phyloP scores from a whole-genome alignment of 1,140 invertebrate species.

The Aphaenogaster floridana region DNA sequence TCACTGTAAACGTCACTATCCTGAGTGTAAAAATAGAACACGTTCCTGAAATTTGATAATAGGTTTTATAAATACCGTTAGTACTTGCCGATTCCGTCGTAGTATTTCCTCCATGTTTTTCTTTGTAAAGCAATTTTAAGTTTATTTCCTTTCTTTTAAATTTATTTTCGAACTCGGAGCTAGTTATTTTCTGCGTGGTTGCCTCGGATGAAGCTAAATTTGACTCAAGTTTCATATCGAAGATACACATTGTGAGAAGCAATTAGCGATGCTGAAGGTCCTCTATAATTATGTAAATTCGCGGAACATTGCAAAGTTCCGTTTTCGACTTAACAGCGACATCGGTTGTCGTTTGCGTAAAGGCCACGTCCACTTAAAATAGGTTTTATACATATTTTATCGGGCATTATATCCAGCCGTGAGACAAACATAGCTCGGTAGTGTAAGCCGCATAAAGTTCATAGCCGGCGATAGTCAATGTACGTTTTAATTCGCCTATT shows the following conservation, averaged over 20 bases:
- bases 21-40: not conserved
- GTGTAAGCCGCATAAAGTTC: not conserved
- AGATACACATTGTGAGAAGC: slow-evolving; percentile 1
- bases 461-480: slow-evolving; percentile 13
- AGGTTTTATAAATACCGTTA: not conserved
- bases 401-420: slow-evolving; percentile 64
- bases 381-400: slow-evolving; percentile 71
- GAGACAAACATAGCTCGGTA: slow-evolving; percentile 36
- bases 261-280: not conserved
- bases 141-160: not conserved
- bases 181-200: not conserved
- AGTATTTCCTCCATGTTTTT: slow-evolving; percentile 5
- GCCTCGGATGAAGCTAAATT: not conserved
- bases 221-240: not conserved
- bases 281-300: slow-evolving; percentile 7
- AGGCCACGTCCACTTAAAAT: slow-evolving; percentile 70
- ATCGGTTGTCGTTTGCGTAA: not conserved
- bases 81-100: not conserved
- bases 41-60: not conserved
- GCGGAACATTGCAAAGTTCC: not conserved
- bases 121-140: not conserved
- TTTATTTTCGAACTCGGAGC: not conserved
- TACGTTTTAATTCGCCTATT: slow-evolving; percentile 31
- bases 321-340: slow-evolving; percentile 9
- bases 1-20: not conserved